phyloP scores from a whole-genome alignment of 1,140 invertebrate genomes.

The Dreissena rostriformis region DNA sequence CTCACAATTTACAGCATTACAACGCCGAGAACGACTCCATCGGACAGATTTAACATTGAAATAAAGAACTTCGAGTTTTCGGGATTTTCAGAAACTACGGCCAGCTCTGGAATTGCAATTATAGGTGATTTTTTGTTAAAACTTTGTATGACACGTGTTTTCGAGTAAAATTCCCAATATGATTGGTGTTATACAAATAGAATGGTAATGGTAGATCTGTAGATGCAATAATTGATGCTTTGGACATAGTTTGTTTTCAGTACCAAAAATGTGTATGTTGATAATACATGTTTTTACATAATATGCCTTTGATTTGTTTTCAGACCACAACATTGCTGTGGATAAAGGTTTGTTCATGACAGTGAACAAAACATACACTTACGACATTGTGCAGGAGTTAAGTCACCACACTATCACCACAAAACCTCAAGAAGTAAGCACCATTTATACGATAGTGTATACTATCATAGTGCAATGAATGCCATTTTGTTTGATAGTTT shows the following conservation, averaged over 20 bases:
- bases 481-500: no score
- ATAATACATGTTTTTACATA: no score
- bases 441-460: no score
- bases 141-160: neutral
- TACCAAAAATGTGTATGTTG: no score
- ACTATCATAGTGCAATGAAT: no score
- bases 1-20: conserved; percentile 11
- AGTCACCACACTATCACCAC: neutral
- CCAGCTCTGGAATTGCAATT: conserved; percentile 2
- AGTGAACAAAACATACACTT: neutral
- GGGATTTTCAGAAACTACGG: conserved; percentile 3
- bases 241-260: no score
- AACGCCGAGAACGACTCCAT: conserved; percentile 42
- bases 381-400: conserved; percentile 11
- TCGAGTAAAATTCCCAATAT: no score
- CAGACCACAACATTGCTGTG: conserved; percentile 2
- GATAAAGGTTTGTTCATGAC: neutral
- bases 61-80: conserved; percentile 34
- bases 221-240: no score
- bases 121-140: neutral
- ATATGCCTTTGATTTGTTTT: no score
- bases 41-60: neutral
- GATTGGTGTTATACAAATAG: no score
- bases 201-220: no score
- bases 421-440: conserved; percentile 24